These are phyloP conservation scores for Drosophila neocordata DNA, from an alignment of 1,140 invertebrate genomes.

Conservation along the genomic window DNA sequence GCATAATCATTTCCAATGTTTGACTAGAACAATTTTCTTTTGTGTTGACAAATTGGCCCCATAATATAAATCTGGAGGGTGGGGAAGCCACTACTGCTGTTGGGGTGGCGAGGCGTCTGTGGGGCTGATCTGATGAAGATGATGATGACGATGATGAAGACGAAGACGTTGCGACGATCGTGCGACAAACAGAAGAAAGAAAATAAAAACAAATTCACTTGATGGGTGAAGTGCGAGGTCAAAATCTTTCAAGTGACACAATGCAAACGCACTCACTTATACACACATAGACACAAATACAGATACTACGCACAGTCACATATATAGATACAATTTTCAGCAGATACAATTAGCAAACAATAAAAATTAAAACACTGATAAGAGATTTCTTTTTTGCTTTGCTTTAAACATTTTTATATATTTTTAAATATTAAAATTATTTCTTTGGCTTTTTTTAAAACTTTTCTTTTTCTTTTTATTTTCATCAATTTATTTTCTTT, in stretches of 20 bases:
- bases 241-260: conserved; percentile 73
- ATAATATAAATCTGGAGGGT: background rate
- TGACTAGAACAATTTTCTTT: conserved; percentile 66
- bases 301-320: conserved; percentile 19
- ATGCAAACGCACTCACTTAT: conserved; percentile 52
- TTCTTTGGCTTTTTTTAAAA: background rate
- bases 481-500: background rate
- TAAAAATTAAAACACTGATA: conserved; percentile 17
- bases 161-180: conserved; percentile 29
- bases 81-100: background rate
- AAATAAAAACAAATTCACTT: conserved; percentile 73
- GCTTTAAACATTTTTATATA: no score
- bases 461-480: conserved; percentile 4
- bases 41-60: conserved; percentile 67
- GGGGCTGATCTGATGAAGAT: conserved; percentile 8
- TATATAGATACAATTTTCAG: conserved; percentile 19
- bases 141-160: conserved; percentile 34
- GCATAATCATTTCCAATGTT: conserved; percentile 24
- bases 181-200: conserved; percentile 30
- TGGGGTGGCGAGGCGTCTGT: background rate
- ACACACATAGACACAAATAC: conserved; percentile 4
- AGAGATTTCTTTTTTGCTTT: conserved; percentile 8
- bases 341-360: conserved; percentile 55
- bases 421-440: background rate
- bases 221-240: conserved; percentile 81